Percentiles rank a stretch among this genome's conserved stretches.
Evolutionary conservation across 2,113 vertebrate species (phyloP).

Genomic region (Mixornis gularis): DNA sequence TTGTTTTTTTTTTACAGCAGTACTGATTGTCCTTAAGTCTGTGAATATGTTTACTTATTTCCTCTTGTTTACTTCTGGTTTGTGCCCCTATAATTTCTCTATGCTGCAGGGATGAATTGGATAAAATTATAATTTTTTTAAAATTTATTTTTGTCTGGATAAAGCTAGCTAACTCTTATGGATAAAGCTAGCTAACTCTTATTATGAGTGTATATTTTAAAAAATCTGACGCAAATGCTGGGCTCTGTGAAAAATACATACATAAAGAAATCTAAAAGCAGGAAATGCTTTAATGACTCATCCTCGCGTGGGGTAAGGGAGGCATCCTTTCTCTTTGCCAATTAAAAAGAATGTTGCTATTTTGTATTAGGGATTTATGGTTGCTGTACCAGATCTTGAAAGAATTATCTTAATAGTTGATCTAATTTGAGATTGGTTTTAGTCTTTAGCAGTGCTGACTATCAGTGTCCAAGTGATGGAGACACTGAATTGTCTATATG

Average conservation of each 20-base stretch:
- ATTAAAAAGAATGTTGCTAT: background rate
- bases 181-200: background rate
- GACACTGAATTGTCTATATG: background rate
- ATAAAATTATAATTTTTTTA: background rate
- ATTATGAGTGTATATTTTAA: background rate
- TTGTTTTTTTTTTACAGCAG: background rate
- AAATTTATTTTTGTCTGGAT: background rate
- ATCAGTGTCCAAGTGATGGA: background rate
- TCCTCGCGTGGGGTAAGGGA: background rate
- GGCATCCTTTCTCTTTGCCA: background rate
- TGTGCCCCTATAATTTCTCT: background rate
- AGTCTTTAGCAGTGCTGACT: background rate
- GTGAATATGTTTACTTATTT: background rate
- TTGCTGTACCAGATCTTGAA: background rate
- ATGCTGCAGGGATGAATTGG: background rate
- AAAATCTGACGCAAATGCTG: background rate
- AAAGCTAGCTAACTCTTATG: background rate
- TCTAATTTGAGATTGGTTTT: background rate
- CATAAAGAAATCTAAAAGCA: background rate
- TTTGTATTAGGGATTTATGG: background rate
- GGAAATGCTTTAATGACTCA: slow-evolving; percentile 19
- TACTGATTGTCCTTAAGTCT: background rate
- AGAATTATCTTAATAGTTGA: background rate
- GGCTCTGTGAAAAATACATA: background rate
- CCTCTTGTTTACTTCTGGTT: background rate